These are phyloP conservation scores for Drosophila pachea DNA, from an alignment of 1,140 invertebrate genomes.

Conservation along the genomic window DNA sequence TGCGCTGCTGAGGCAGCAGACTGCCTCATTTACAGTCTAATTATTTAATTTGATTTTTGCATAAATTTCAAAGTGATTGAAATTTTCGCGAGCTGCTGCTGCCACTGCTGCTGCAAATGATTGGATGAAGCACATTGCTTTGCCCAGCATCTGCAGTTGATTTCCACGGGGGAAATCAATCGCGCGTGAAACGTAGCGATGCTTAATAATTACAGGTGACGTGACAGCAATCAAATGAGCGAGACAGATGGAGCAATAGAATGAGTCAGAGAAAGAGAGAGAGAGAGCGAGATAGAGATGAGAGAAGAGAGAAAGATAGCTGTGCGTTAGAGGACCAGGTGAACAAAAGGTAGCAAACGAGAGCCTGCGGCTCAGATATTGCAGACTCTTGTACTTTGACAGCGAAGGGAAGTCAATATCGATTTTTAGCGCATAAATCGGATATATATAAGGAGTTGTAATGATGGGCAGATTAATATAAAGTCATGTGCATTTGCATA, in stretches of 20 bases:
- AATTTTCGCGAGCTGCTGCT: conserved; percentile 13
- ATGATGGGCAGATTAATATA: conserved; percentile 37
- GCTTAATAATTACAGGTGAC: conserved; percentile 63
- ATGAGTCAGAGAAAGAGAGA: background rate
- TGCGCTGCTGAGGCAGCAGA: conserved; percentile 17
- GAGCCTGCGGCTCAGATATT: conserved; percentile 48
- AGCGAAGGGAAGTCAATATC: conserved; percentile 64
- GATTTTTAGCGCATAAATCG: conserved; percentile 42
- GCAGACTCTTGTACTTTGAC: conserved; percentile 59
- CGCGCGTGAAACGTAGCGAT: conserved; percentile 42
- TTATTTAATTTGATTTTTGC: conserved; percentile 70
- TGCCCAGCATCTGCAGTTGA: conserved; percentile 15
- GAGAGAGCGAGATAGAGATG: background rate
- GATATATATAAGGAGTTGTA: conserved; percentile 46
- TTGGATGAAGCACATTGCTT: conserved; percentile 34
- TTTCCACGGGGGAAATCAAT: conserved; percentile 59
- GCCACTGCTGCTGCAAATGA: conserved; percentile 1
- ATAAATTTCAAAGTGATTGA: conserved; percentile 47
- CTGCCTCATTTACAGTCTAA: conserved; percentile 44
- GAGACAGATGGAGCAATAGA: conserved; percentile 1
- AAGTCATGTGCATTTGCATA: conserved; percentile 48
- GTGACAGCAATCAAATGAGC: conserved; percentile 17
- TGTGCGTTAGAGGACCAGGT: background rate
- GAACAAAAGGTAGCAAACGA: conserved; percentile 3
- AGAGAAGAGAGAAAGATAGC: conserved; percentile 1